Evolutionary conservation across 2,113 vertebrate species (phyloP).

Genomic region (Noturus placidus): DNA sequence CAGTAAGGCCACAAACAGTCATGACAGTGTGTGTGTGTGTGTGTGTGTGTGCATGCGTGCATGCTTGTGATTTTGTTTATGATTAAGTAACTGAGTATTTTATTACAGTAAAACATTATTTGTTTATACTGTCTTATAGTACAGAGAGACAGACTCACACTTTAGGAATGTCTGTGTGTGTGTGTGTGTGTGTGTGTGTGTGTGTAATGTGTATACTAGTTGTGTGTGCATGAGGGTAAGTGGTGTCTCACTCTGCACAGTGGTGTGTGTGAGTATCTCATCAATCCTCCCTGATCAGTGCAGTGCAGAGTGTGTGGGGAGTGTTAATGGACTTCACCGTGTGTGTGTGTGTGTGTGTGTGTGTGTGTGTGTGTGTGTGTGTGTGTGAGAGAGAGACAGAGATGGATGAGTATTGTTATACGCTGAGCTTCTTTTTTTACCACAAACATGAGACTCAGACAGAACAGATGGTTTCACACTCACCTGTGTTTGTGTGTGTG

Average conservation of each 20-base stretch:
- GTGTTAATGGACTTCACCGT: not conserved
- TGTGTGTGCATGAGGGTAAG: not conserved
- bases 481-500: constrained; percentile 18
- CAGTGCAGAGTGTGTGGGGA: not conserved
- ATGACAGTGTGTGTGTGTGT: not conserved
- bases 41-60: not conserved
- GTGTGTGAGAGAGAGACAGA: not conserved
- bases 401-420: not conserved
- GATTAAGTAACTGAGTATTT: not conserved
- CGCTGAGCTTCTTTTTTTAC: not conserved
- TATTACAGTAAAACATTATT: not conserved
- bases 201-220: not conserved
- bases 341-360: not conserved
- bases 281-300: not conserved
- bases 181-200: not conserved
- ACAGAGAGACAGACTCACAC: not conserved
- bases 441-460: not conserved
- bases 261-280: not conserved
- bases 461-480: constrained; percentile 6
- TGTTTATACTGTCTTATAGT: not conserved
- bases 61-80: not conserved
- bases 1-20: not conserved
- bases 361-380: not conserved
- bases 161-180: not conserved
- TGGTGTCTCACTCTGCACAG: not conserved